These are phyloP conservation scores for Acheta domesticus DNA, from an alignment of 2,888 invertebrate species.

Conservation along the genomic window DNA sequence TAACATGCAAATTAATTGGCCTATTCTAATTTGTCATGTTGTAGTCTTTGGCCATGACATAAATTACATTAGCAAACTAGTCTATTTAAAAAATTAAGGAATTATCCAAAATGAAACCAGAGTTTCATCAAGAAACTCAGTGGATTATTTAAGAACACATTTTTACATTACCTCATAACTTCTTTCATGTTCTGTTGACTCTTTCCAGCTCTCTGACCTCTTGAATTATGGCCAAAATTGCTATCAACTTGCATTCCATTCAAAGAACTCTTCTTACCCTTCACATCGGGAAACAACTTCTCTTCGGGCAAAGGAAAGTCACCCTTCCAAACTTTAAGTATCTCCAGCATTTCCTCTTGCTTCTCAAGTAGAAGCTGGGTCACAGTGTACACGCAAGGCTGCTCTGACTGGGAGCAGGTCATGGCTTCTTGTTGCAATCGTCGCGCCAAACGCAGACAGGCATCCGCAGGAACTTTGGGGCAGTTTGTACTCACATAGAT, in stretches of 20 bases:
- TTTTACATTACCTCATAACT: neutral
- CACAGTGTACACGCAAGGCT: conserved; percentile 56
- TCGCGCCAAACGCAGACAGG: conserved; percentile 63
- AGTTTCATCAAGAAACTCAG: too few relatives aligned
- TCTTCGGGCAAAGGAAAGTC: neutral
- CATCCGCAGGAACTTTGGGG: conserved; percentile 57
- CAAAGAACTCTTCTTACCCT: neutral
- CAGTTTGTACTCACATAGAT: conserved; percentile 64
- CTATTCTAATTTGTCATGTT: too few relatives aligned
- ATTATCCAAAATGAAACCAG: too few relatives aligned
- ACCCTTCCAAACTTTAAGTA: neutral
- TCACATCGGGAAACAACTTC: neutral
- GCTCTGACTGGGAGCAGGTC: conserved; percentile 61
- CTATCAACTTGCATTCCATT: neutral
- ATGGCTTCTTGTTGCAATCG: conserved; percentile 67
- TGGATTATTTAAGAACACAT: too few relatives aligned
- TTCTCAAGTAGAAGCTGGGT: conserved; percentile 60
- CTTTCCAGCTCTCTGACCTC: neutral
- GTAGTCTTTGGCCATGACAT: too few relatives aligned
- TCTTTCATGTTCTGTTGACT: neutral
- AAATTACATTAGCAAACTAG: too few relatives aligned
- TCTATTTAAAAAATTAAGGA: too few relatives aligned
- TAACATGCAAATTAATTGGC: too few relatives aligned
- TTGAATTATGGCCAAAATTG: neutral
- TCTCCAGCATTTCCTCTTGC: conserved; percentile 53